These are phyloP conservation scores for Anguilla megastoma DNA, from an alignment of 2,797 vertebrate genomes.

Conservation along the genomic window DNA sequence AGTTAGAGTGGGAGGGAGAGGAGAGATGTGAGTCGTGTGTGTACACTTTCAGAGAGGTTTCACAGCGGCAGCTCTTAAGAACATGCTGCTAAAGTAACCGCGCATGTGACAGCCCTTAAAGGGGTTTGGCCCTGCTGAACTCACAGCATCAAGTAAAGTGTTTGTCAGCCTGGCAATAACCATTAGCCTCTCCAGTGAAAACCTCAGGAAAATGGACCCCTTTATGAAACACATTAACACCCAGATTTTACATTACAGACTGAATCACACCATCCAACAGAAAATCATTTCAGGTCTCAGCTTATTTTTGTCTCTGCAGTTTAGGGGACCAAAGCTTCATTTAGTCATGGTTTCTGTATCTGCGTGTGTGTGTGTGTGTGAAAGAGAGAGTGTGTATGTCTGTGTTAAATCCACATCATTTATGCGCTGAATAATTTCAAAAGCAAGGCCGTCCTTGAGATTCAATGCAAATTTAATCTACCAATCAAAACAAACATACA, in stretches of 20 bases:
- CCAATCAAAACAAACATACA: not conserved
- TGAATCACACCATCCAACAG: slow-evolving; percentile 45
- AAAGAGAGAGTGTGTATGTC: not conserved
- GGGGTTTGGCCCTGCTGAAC: slow-evolving; percentile 74
- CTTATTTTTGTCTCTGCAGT: not conserved
- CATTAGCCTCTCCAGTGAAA: slow-evolving; percentile 77
- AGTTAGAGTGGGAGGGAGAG: not conserved
- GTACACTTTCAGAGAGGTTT: not conserved
- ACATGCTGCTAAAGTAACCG: slow-evolving; percentile 83
- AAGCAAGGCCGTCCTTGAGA: not conserved
- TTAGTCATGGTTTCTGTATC: not conserved
- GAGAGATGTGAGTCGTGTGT: not conserved
- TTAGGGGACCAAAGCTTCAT: too few relatives aligned
- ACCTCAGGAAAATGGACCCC: slow-evolving; percentile 59
- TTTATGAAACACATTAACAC: slow-evolving; percentile 57
- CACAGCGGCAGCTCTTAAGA: slow-evolving; percentile 71
- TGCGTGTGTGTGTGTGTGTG: not conserved
- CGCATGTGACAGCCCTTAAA: slow-evolving; percentile 82
- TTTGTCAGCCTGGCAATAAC: slow-evolving; percentile 79
- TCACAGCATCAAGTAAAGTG: slow-evolving; percentile 79
- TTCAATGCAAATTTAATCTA: not conserved
- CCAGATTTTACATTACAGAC: slow-evolving; percentile 35
- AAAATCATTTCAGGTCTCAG: slow-evolving; percentile 39
- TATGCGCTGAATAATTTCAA: not conserved
- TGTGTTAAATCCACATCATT: not conserved